phyloP scores from a whole-genome alignment of 2,888 invertebrate species.

The Gymnocheta viridis region DNA sequence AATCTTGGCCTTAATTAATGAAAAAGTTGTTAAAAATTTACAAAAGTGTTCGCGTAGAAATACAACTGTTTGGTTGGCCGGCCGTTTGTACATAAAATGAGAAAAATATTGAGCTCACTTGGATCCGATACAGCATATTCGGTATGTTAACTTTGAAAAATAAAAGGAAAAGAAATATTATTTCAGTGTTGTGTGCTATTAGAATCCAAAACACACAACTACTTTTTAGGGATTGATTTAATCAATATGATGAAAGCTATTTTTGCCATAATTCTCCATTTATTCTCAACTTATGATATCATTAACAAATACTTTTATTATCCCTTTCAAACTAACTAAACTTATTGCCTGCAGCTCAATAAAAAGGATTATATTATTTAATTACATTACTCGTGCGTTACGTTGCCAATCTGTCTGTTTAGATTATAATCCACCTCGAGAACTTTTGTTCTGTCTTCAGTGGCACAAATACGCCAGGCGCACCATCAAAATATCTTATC shows the following conservation, averaged over 20 bases:
- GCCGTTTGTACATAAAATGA: too few relatives aligned
- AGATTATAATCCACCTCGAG: neutral
- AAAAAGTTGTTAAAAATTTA: neutral
- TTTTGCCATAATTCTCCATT: neutral
- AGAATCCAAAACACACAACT: too few relatives aligned
- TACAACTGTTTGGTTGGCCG: too few relatives aligned
- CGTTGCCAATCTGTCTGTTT: slow-evolving; percentile 14
- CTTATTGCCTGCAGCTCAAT: neutral
- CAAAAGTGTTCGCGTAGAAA: too few relatives aligned
- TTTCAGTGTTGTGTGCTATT: too few relatives aligned
- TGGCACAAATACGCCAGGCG: neutral
- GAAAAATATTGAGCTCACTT: too few relatives aligned
- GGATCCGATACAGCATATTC: too few relatives aligned
- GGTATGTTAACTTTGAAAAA: too few relatives aligned
- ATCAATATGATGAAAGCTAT: neutral
- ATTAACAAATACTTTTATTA: neutral
- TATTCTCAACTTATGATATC: neutral
- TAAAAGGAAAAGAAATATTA: too few relatives aligned
- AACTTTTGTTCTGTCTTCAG: neutral
- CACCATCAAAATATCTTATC: neutral
- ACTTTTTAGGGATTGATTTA: too few relatives aligned
- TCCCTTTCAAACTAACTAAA: neutral
- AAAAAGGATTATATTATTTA: neutral
- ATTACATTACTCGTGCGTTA: neutral
- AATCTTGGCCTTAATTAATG: slow-evolving; percentile 2